phyloP scores from a whole-genome alignment of 1,140 invertebrate species.

The Yoshiicerus persimilis region DNA sequence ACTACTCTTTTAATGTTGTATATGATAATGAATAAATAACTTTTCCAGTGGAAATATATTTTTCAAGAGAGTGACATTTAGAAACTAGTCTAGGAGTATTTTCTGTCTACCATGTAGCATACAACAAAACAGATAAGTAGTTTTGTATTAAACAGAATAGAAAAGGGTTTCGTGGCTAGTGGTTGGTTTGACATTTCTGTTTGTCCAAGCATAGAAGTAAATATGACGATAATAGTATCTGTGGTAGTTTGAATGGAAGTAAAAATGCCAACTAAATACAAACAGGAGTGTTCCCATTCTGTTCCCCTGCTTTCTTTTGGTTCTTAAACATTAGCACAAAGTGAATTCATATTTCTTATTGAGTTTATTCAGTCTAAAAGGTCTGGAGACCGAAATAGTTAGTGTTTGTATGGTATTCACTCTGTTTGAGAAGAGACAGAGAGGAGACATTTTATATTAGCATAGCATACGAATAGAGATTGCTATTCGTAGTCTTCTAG shows the following conservation, averaged over 20 bases:
- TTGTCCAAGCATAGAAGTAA: background rate
- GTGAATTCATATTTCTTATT: background rate
- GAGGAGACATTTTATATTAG: constrained; percentile 34
- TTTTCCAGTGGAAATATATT: no score
- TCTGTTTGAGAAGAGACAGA: background rate
- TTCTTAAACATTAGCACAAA: background rate
- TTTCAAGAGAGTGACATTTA: no score
- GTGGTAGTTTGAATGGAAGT: background rate
- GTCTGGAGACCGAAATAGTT: background rate
- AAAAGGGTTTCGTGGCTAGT: background rate
- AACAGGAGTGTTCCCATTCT: background rate
- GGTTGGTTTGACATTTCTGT: background rate
- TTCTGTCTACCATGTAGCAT: no score
- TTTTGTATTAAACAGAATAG: no score
- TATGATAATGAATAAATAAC: no score
- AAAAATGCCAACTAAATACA: background rate
- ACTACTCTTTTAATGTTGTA: no score
- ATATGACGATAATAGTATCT: background rate
- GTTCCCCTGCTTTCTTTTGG: background rate
- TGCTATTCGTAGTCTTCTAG: background rate
- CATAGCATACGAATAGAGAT: background rate
- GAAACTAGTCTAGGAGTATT: no score
- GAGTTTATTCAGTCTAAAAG: background rate
- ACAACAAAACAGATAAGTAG: no score
- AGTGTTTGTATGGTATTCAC: background rate